A percentile compares a stretch with the other conserved stretches of the same genome.
Evolutionary conservation across 64 coral and sea anemone species (phyloP).

Genomic region (Actinia tenebrosa): DNA sequence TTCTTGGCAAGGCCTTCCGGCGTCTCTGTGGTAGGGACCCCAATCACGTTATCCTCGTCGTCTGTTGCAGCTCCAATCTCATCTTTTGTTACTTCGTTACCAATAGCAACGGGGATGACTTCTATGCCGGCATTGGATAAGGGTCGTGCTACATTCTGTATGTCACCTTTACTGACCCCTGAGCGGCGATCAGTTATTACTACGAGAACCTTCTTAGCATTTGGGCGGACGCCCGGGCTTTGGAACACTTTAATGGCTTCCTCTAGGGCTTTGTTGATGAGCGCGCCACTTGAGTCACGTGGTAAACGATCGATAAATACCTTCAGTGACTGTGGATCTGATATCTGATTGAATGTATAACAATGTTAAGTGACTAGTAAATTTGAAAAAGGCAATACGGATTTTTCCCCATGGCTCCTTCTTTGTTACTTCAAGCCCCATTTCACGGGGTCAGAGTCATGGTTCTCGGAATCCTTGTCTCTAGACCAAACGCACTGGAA

Average conservation of each 20-base stretch:
- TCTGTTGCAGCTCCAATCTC: slow-evolving; percentile 50
- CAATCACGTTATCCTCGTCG: slow-evolving; percentile 62
- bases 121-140: slow-evolving; percentile 27
- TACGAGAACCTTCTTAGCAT: slow-evolving; percentile 31
- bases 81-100: slow-evolving; percentile 12
- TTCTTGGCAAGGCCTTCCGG: slow-evolving; percentile 43
- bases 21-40: slow-evolving; percentile 32
- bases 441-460: too few relatives aligned
- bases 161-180: neutral
- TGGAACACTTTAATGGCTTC: slow-evolving; percentile 20
- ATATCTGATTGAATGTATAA: neutral
- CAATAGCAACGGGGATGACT: slow-evolving; percentile 49
- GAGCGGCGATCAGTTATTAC: slow-evolving; percentile 46
- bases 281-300: slow-evolving; percentile 25
- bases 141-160: neutral
- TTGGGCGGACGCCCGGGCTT: neutral
- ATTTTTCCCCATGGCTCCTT: too few relatives aligned
- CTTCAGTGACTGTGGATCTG: neutral
- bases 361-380: too few relatives aligned
- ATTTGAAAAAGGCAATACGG: too few relatives aligned
- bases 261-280: slow-evolving; percentile 49
- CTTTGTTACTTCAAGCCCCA: too few relatives aligned
- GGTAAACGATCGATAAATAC: slow-evolving; percentile 1
- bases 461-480: too few relatives aligned
- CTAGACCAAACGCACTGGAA: too few relatives aligned